phyloP scores from a whole-genome alignment of 2,797 vertebrate genomes.

The Tapirus indicus region DNA sequence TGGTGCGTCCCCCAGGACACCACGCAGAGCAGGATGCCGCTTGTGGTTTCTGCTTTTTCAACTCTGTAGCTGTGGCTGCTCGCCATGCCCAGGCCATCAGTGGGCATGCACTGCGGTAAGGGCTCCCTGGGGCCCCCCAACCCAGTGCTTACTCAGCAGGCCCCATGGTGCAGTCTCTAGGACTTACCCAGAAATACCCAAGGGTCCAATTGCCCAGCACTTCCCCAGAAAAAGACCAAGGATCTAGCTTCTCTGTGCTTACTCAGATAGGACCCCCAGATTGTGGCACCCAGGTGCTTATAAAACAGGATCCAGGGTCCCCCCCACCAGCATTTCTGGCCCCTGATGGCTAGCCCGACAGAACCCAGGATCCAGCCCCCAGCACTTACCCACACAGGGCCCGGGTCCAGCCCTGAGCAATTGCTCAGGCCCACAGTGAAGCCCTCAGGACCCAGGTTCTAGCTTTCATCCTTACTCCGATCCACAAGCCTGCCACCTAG shows the following conservation, averaged over 20 bases:
- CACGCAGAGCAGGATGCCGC: conserved; percentile 92
- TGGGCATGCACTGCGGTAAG: conserved; percentile 81
- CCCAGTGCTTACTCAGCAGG: background rate
- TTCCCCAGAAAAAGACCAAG: background rate
- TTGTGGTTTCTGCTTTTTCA: conserved; percentile 96
- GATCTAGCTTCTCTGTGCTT: background rate
- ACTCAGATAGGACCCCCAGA: background rate
- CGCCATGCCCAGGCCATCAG: conserved; percentile 91
- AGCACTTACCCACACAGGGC: background rate
- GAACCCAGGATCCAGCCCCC: background rate
- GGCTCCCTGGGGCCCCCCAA: background rate
- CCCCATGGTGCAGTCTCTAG: background rate
- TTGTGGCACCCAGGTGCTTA: background rate
- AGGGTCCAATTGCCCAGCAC: background rate
- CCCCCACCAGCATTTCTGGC: background rate
- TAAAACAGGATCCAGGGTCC: background rate
- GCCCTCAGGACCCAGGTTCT: background rate
- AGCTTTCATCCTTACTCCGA: conserved; percentile 5
- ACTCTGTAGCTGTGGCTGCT: conserved; percentile 92
- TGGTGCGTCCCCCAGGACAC: conserved; percentile 95
- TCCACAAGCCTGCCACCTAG: background rate
- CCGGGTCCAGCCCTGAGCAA: background rate
- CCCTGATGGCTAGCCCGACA: background rate
- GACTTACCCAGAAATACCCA: background rate
- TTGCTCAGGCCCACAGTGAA: background rate